Evolutionary conservation across 2,797 vertebrate species (phyloP), one percentile per base, ranked within the genome.

Genomic region (Gallinago stenura): DNA sequence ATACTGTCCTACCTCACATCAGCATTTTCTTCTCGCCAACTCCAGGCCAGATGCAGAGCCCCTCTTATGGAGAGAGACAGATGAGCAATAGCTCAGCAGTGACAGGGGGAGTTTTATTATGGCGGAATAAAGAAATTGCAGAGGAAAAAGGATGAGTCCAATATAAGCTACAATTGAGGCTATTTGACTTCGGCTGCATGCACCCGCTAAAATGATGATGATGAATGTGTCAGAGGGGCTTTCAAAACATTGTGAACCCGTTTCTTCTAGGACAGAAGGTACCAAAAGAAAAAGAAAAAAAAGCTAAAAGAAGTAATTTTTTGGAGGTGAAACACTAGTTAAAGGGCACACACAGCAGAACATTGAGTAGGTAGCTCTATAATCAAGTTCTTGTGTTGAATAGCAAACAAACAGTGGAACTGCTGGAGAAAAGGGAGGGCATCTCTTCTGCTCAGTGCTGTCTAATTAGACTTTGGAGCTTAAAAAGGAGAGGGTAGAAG

Each of bases 181-280:
- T 14, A 28, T 95, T 92, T 93, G 95, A 90, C 91, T 95, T 81
- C 8, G 69, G 89, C 94, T 75, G 58, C 83, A 35, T 37, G 73
- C 62, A 82, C 53, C 10, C 37, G 41, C 65, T 37, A 9, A 84
- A 81, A 64, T 15, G 92, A 96, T 65, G 93, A 33, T 75, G 89
- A 96, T 72, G 85, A 28, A 95, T 81, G 3, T 3, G 64, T n/a
- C 84, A 33, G 56, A 24, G 64, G 28, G 60, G 39, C 58, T 65
- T 30, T 46, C n/a, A 69, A 61, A 78, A 66, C 4, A 13, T 1
- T 3, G 12, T 5, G 65, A 61, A 37, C 43, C 20, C 2, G 2
- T 10, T 85, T 37, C 31, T 89, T n/a, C 6, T 50, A 39, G 57
- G 43, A 51, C n/a, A 61, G 26, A 46, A 90, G 37, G 10, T 56